Evolutionary conservation across 2,113 vertebrate species (phyloP).

Genomic region (Antechinus flavipes): DNA sequence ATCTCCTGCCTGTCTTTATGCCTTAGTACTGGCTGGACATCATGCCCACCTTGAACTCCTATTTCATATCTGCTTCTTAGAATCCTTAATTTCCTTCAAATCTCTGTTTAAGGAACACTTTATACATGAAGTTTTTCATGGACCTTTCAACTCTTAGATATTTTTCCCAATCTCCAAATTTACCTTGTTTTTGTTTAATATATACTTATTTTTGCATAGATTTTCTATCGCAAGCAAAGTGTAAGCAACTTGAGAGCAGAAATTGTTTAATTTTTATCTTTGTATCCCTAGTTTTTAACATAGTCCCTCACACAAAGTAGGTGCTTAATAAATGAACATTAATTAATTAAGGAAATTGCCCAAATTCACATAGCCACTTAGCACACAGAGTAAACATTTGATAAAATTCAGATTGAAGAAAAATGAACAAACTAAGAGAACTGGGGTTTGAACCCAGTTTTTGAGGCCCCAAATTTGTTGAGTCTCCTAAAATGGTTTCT

Average conservation of each 20-base stretch:
- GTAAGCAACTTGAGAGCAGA: background rate
- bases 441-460: background rate
- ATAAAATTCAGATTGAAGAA: background rate
- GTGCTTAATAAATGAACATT: background rate
- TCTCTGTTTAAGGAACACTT: background rate
- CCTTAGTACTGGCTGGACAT: background rate
- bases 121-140: background rate
- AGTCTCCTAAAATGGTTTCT: background rate
- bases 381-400: background rate
- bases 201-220: background rate
- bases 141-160: background rate
- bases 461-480: background rate
- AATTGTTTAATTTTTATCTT: background rate
- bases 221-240: background rate
- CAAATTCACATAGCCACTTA: background rate
- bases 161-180: background rate
- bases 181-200: background rate
- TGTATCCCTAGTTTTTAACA: background rate
- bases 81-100: background rate
- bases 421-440: background rate
- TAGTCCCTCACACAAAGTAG: background rate
- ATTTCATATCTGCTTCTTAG: background rate
- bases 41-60: background rate
- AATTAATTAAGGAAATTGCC: background rate
- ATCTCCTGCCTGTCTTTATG: background rate